Conservation (phyloP, 92 coral and sea anemone genomes). For the Phenganax subtilis region DNA sequence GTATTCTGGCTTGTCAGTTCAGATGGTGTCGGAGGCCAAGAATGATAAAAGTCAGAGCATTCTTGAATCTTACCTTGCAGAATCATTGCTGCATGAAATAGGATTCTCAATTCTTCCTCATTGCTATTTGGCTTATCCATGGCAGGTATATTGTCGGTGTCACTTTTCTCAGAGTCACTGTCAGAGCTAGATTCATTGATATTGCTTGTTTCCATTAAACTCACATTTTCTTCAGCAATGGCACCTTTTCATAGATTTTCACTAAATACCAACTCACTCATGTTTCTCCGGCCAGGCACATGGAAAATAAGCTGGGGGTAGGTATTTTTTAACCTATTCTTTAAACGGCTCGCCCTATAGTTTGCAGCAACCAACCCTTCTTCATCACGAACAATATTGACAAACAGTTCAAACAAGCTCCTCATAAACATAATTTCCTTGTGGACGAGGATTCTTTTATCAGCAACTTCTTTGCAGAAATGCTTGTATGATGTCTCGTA, state of each 20-base stretch:
- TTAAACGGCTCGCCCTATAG: background rate
- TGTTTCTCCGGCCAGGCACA: background rate
- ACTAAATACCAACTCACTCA: slow-evolving; percentile 9
- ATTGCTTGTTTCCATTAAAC: background rate
- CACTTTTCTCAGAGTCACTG: background rate
- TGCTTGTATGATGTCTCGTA: background rate
- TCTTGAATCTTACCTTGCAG: background rate
- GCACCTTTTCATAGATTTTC: background rate
- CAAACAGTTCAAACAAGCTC: background rate
- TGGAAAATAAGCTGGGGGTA: background rate
- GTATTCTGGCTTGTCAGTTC: background rate
- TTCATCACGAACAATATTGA: background rate
- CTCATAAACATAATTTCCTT: background rate
- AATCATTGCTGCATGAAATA: background rate
- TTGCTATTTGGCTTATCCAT: background rate
- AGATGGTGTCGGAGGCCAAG: background rate
- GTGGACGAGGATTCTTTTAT: background rate
- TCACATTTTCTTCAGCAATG: background rate
- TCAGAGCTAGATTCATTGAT: background rate
- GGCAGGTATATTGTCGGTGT: background rate
- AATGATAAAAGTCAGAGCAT: background rate
- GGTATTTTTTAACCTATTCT: background rate
- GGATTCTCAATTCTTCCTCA: background rate
- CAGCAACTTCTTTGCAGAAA: background rate
- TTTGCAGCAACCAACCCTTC: background rate